Base-by-base conservation (phyloP, 2,797 vertebrate species). In the Crenuchus spilurus region DNA sequence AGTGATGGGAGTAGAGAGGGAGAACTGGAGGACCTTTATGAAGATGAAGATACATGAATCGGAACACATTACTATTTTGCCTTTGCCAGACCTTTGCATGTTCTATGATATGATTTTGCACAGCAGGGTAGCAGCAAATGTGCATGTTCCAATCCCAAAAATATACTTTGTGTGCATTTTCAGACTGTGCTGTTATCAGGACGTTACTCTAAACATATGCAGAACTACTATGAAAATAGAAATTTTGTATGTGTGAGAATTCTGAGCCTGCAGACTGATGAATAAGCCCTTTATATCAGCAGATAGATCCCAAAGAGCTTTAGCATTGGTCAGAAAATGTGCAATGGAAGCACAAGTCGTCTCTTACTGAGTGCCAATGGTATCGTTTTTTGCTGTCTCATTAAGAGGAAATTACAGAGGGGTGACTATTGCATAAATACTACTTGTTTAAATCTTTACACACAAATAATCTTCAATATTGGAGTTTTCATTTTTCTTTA, bases 11-110 rank as follows among this genome's bases (percentile, higher is more conserved):
- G 90, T 86, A 84, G 88, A 78, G 92, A 93, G 0, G 90, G 90
- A 52, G 92, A 93, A 84, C 41, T 93, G 83, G 91, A 92, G 83
- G 89, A 94, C 80, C 82, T 93, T 72, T 88, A 87, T 28, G 92
- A 94, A 82, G 92, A 89, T 16, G 92, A 93, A 5, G 24, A 88
- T 55, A 31, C 82, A 35, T 90, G 89, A 73, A 67, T 26, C n/a
- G n/a, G n/a, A n/a, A n/a, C n/a, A 20, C 37, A 30, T 31, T 55
- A 61, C 42, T 84, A 2, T 10, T 51, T 13, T 60, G 20, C n/a
- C 26, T 24, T 46, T 70, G 16, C 16, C 35, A 57, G 11, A 14
- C 20, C 3, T n/a, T 44, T 63, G 14, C 26, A 26, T 14, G 0
- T n/a, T n/a, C n/a, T 10, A 2, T 49, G 22, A 7, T n/a, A 16